Conservation (phyloP, 2,888 invertebrate species). For the Cephus spinipes region DNA sequence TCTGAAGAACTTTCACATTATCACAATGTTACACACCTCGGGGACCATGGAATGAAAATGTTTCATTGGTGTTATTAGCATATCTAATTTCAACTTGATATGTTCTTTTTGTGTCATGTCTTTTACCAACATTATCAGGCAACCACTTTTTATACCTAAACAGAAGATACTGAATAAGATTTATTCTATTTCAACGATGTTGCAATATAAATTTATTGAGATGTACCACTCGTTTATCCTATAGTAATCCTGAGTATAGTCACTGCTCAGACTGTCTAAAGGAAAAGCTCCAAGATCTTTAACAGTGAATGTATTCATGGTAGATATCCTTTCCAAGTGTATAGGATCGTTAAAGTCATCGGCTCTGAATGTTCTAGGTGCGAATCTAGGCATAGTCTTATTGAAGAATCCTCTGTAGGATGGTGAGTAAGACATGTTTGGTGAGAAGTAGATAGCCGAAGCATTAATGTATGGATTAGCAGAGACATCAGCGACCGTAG, state of each 20-base stretch:
- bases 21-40: constrained; percentile 69
- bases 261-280: constrained; percentile 81
- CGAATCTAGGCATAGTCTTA: constrained; percentile 93
- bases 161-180: constrained; percentile 21
- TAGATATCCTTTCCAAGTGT: constrained; percentile 94
- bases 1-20: background rate
- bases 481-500: constrained; percentile 94
- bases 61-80: constrained; percentile 94
- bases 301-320: constrained; percentile 90
- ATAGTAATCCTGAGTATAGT: constrained; percentile 92
- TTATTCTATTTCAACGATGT: background rate
- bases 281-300: constrained; percentile 89
- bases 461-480: constrained; percentile 93
- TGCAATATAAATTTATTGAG: background rate
- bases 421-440: constrained; percentile 93
- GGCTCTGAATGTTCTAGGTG: constrained; percentile 89
- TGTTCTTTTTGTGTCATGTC: constrained; percentile 92
- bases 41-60: constrained; percentile 96
- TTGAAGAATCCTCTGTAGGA: constrained; percentile 97
- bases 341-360: constrained; percentile 98
- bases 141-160: constrained; percentile 85
- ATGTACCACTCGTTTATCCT: constrained; percentile 89
- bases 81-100: constrained; percentile 95
- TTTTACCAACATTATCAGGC: constrained; percentile 84
- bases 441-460: constrained; percentile 93